Evolutionary conservation across 2,797 vertebrate genomes (phyloP), one percentile per base, ranked within the genome.

Genomic region (Crenichthys baileyi): DNA sequence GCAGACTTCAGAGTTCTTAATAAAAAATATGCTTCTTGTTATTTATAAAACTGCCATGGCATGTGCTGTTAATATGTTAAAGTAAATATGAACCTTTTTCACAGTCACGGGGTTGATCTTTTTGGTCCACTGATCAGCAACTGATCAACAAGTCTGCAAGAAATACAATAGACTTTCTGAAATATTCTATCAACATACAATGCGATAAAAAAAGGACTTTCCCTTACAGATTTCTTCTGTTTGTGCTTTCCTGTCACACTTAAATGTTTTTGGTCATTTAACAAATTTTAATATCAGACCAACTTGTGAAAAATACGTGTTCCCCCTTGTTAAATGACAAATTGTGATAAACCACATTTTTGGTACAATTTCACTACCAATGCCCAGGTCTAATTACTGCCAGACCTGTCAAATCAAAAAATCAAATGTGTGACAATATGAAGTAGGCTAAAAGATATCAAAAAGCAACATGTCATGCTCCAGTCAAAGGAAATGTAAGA

Each of bases 101-200:
- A 31, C 3, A 12, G n/a, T 68, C 12, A 65, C n/a, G 11, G 15
- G 67, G n/a, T 76, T 75, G n/a, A 63, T 55, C 24, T 79, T 84
- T 63, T 74, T 2, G 11, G 11, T 22, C 22, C 36, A 7, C 65
- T 44, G 65, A 76, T 72, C 22, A 53, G 9, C n/a, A 83, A 36
- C 73, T 61, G 9, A 36, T 36, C 36, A 36, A 36, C 36, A 78
- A 22, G 50, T 68, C 5, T 65, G 71, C 11, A 56, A 55, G 22
- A 76, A 73, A 24, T 18, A 44, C 9, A 68, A 1, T 41, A 61
- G 1, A 75, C 12, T 11, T 76, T 48, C 68, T 15, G 29, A 26
- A 44, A 68, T 68, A 22, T 44, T 68, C 11, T 67, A 22, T 67
- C 9, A 9, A 41, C 36, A 67, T 67, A 39, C 1, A 12, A 9